phyloP scores from a whole-genome alignment of 53 echinoderm and acorn worm species.

The Henricia sp. region DNA sequence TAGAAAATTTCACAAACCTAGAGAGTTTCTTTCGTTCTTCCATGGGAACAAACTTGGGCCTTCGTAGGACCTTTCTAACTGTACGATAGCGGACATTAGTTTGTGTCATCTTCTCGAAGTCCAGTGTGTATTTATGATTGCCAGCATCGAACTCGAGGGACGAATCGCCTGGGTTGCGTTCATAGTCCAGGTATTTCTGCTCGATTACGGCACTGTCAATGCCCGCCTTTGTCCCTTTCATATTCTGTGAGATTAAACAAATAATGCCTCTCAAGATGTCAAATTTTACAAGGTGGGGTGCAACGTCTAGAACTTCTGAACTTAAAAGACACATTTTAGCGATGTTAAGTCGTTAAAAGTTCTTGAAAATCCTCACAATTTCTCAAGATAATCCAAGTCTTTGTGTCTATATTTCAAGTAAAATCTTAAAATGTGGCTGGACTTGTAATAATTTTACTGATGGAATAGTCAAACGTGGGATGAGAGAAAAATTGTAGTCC shows the following conservation, averaged over 20 bases:
- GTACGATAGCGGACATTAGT: conserved; percentile 35
- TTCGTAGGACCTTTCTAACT: conserved; percentile 29
- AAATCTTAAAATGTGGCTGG: no score
- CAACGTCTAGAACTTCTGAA: no score
- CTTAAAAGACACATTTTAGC: background rate
- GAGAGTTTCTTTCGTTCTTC: conserved; percentile 12
- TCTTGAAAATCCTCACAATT: background rate
- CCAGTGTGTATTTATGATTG: conserved; percentile 11
- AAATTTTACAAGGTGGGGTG: no score
- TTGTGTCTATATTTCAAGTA: no score
- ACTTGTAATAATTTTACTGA: no score
- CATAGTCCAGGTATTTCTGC: conserved; percentile 10
- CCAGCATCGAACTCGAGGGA: conserved; percentile 11
- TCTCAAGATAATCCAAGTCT: no score
- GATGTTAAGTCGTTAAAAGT: conserved; percentile 5
- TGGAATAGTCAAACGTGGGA: no score
- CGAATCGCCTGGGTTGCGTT: background rate
- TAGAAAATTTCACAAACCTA: background rate
- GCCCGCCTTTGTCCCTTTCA: conserved; percentile 28
- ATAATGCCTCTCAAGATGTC: no score
- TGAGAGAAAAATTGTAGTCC: no score
- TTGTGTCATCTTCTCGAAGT: conserved; percentile 49
- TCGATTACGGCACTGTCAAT: conserved; percentile 32
- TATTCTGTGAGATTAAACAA: conserved; percentile 12
- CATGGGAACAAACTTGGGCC: conserved; percentile 47